Evolutionary conservation across 2,888 invertebrate genomes (phyloP), one percentile per base, ranked within the genome.

Genomic region (Lymantria dispar): DNA sequence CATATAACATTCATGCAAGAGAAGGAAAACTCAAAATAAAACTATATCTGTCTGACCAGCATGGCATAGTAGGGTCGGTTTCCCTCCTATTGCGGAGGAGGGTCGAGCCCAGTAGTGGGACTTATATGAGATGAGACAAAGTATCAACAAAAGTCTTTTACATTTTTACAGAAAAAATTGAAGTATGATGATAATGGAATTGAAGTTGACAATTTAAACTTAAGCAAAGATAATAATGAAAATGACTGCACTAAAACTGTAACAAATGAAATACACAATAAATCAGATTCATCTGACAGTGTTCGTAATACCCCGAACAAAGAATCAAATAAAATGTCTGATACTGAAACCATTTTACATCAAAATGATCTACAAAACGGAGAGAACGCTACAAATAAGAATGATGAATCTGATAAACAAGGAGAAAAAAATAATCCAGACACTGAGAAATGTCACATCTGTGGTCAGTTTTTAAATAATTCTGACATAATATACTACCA

Each of bases 401-500:
- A 54, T 42, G 47, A 48, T 29, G 37, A 50, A 45, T 10, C 33
- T 29, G 51, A 50, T 8, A 66, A 67, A 31, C 9, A 14, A 29
- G n/a, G 8, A 3, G 41, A 40, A 48, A 64, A 50, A 48, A 48
- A 51, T 7, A 53, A 61, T 44, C 68, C 72, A 29, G 70, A 83
- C 48, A 76, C 70, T 50, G 91, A 91, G 50, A 81, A 83, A 69
- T 92, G 92, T 78, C 68, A 77, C 22, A 87, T 80, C 47, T 92
- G 92, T 58, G 82, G 85, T 8, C 91, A 91, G 62, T 89, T 85
- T 70, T 68, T 91, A 22, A 88, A 89, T 58, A 88, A 91, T 70
- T 91, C 91, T 9, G 88, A 91, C 58, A 78, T 91, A 29, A 81
- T 89, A 54, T 91, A 94, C 40, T 96, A 94, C 75, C 93, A 94